Evolutionary conservation across 1,140 invertebrate species (phyloP), one percentile per base, ranked within the genome.

Genomic region (Asbolus verrucosus): DNA sequence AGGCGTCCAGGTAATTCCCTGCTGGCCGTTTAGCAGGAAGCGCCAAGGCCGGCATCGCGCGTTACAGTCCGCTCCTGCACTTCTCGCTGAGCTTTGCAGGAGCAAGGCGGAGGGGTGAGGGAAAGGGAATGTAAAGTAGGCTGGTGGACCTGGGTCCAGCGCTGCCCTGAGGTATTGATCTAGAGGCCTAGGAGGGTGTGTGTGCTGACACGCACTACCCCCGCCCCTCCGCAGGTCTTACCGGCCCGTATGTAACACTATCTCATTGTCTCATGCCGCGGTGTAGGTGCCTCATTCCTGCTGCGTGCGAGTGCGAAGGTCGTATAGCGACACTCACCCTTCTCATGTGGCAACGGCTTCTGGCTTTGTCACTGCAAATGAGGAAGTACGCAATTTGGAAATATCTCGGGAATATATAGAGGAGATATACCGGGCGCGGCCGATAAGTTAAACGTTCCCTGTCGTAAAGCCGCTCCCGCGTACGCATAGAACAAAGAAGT

Each of bases 141-240:
- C 78, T 79, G 78, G 76, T 78, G 76, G 78, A 78, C 77, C 79
- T 78, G 76, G 77, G 79, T 79, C 78, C 79, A 74, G 78, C 77
- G 78, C 79, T 80, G 79, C 79, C 79, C 79, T 75, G 75, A 80
- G 79, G 79, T 80, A 80, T 80, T 80, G 79, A 80, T 80, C 79
- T 79, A 73, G 72, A 75, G 76, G 75, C 74, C 73, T 75, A 78
- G 75, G 75, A 43, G 63, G 50, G 39, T 77, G 78, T 79, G 76
- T 79, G 76, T 80, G 79, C 77, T 80, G 77, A 80, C 78, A 80
- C 78, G 78, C 78, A 80, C 73, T 77, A 67, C 65, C 68, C 67
- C 74, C 69, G 65, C 71, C 69, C 65, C 50, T 41, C 46, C 60
- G 59, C 73, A 46, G 50, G 65, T 65, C 68, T 66, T 67, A 68